These are phyloP conservation scores for Augiades crinisus DNA, from an alignment of 2,888 invertebrate genomes.

Conservation along the genomic window DNA sequence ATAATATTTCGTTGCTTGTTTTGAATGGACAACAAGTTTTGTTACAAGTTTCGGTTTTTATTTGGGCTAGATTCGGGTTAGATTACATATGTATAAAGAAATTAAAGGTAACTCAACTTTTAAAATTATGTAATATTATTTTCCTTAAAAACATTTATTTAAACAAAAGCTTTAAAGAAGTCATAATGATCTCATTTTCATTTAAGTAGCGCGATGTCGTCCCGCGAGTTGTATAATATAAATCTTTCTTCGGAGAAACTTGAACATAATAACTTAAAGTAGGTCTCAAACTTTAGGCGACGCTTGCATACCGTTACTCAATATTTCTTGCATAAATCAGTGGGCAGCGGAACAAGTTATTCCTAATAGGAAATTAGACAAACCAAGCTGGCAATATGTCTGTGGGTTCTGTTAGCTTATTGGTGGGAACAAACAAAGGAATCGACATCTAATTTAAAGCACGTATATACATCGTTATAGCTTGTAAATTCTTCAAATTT, in stretches of 20 bases:
- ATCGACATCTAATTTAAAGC: not conserved
- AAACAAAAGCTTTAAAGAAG: no score
- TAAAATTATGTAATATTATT: no score
- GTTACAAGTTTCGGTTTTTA: no score
- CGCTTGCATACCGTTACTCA: constrained; percentile 23
- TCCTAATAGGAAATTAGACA: constrained; percentile 21
- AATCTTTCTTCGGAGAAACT: not conserved
- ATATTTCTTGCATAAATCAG: constrained; percentile 24
- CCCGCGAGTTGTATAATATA: no score
- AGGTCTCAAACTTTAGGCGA: constrained; percentile 5
- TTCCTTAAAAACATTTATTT: no score
- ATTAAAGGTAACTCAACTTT: no score
- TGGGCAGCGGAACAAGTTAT: constrained; percentile 22
- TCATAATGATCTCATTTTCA: no score
- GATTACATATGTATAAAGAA: no score
- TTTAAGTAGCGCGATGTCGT: no score
- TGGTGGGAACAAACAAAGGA: constrained; percentile 2
- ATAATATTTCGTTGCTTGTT: no score
- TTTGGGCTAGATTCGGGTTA: no score
- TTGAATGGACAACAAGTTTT: no score
- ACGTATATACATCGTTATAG: not conserved
- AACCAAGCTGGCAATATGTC: constrained; percentile 11
- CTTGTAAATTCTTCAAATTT: not conserved
- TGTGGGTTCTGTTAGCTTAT: constrained; percentile 3
- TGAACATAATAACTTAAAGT: constrained; percentile 14